Percentiles rank a stretch among this genome's conserved stretches.
phyloP scores from a whole-genome alignment of 2,797 vertebrate species.

The Chrosomus eos region DNA sequence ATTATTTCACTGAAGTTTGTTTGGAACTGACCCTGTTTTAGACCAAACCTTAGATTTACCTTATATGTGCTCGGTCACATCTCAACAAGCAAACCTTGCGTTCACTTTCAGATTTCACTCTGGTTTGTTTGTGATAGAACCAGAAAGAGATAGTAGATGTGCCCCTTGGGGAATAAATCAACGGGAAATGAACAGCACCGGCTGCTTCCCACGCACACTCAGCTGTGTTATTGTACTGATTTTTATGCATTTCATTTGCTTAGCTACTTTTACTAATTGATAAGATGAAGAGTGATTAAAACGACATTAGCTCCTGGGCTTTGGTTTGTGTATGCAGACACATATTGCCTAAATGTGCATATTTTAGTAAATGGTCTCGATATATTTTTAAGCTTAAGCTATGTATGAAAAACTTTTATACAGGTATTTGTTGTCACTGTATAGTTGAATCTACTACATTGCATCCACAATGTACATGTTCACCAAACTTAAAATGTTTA shows the following conservation, averaged over 20 bases:
- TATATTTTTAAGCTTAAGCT: not conserved
- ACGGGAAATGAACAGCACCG: slow-evolving; percentile 3
- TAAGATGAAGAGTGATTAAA: not conserved
- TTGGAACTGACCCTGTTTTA: not conserved
- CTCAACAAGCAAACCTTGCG: not conserved
- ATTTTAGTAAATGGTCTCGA: not conserved
- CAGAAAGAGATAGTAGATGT: slow-evolving; percentile 17
- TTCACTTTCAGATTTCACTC: not conserved
- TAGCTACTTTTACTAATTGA: slow-evolving; percentile 15
- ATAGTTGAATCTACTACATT: not conserved
- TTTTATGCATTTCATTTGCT: slow-evolving; percentile 12
- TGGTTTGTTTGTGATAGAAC: not conserved
- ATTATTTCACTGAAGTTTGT: not conserved
- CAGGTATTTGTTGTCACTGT: not conserved
- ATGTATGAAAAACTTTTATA: not conserved
- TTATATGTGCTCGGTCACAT: not conserved
- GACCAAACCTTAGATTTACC: not conserved
- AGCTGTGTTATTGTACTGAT: slow-evolving; percentile 16
- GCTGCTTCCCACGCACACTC: slow-evolving; percentile 16
- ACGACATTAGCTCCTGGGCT: slow-evolving; percentile 6
- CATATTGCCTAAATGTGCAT: not conserved
- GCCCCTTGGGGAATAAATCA: slow-evolving; percentile 10
- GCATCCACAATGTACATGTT: not conserved
- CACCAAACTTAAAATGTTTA: not conserved
- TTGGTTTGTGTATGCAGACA: not conserved